These are phyloP conservation scores for Clavelina lepadiformis DNA, from an alignment of 23 tunicate genomes.

Conservation along the genomic window DNA sequence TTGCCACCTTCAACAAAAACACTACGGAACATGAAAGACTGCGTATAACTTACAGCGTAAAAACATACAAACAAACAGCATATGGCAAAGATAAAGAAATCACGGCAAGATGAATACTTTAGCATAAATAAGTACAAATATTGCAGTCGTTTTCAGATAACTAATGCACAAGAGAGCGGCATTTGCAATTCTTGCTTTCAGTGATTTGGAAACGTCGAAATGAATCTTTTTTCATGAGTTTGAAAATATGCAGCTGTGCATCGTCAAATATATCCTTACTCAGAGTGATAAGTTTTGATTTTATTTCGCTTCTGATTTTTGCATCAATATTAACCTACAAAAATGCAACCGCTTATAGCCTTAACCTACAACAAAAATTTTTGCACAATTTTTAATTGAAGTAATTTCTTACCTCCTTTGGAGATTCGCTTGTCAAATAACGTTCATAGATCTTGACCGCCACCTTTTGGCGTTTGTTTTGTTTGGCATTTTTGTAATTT, in stretches of 20 bases:
- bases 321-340: slow-evolving; percentile 55
- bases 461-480: slow-evolving; percentile 23
- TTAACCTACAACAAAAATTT: too few species aligned
- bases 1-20: too few species aligned
- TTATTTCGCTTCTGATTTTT: slow-evolving; percentile 24
- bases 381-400: too few species aligned
- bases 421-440: slow-evolving; percentile 15
- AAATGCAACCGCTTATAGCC: too few species aligned
- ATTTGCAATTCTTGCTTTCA: slow-evolving; percentile 17
- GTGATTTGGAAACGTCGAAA: slow-evolving; percentile 51
- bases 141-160: too few species aligned
- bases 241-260: slow-evolving; percentile 36
- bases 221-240: slow-evolving; percentile 41
- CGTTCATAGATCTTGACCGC: slow-evolving; percentile 37
- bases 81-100: too few species aligned
- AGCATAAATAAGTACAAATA: too few species aligned
- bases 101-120: too few species aligned
- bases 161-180: too few species aligned
- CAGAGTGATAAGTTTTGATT: slow-evolving; percentile 10
- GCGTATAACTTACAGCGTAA: too few species aligned
- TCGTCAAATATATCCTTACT: slow-evolving; percentile 15
- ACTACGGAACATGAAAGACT: too few species aligned
- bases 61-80: too few species aligned
- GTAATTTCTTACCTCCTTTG: slow-evolving; percentile 48
- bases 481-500: slow-evolving; percentile 19